phyloP scores from a whole-genome alignment of 2,113 vertebrate species.

The Sula dactylatra region DNA sequence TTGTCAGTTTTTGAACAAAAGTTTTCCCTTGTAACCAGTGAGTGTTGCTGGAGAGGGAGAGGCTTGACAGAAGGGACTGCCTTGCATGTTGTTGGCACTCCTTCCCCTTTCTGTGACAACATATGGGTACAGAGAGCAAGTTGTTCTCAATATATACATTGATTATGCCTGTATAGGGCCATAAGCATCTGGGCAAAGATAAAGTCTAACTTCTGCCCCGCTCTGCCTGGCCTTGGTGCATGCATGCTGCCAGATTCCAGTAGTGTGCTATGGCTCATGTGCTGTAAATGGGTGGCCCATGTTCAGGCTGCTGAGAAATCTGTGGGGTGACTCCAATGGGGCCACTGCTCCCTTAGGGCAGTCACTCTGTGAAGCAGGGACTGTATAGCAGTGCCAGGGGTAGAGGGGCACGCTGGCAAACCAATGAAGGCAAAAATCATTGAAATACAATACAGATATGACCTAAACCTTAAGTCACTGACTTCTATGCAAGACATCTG shows the following conservation, averaged over 20 bases:
- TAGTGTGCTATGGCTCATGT: accelerated
- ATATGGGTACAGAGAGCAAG: not conserved
- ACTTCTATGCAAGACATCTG: not conserved
- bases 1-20: not conserved
- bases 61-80: not conserved
- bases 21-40: not conserved
- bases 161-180: not conserved
- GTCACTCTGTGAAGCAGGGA: not conserved
- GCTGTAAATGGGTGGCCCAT: not conserved
- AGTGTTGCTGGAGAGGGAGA: not conserved
- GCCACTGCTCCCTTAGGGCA: not conserved
- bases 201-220: not conserved
- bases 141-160: not conserved
- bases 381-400: not conserved
- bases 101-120: not conserved
- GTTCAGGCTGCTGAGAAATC: not conserved
- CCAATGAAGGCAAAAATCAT: not conserved
- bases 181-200: accelerated
- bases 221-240: not conserved
- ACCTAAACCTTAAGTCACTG: not conserved
- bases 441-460: not conserved
- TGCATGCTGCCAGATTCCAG: not conserved
- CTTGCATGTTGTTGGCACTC: not conserved
- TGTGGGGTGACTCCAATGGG: not conserved
- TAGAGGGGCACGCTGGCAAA: not conserved